Evolutionary conservation across 2,797 vertebrate genomes (phyloP).

Genomic region (Oophaga sylvatica): DNA sequence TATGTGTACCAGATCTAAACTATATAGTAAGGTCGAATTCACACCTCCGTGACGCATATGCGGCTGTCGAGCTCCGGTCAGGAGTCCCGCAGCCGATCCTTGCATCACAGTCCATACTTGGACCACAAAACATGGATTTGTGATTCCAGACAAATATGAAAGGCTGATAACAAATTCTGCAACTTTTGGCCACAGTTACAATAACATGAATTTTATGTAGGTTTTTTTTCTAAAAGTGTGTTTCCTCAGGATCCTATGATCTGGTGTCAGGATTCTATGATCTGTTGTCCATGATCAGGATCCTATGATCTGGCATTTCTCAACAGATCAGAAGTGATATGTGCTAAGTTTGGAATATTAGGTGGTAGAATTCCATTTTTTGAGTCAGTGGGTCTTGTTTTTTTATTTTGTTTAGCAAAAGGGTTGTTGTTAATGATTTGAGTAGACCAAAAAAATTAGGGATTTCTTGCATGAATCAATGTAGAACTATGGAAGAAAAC

Average conservation of each 20-base stretch:
- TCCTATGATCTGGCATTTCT: not conserved
- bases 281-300: not conserved
- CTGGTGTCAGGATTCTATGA: not conserved
- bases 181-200: no score
- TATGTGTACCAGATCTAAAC: no score
- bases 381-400: not conserved
- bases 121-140: no score
- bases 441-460: slow-evolving; percentile 13
- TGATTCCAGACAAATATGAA: no score
- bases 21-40: no score
- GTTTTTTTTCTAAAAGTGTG: not conserved
- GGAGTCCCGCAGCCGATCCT: no score
- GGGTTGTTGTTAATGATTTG: not conserved
- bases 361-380: not conserved
- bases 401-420: not conserved
- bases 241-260: not conserved
- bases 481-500: slow-evolving; percentile 20
- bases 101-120: no score
- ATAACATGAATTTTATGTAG: no score
- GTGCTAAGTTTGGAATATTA: not conserved
- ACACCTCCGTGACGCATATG: no score
- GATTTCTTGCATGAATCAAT: slow-evolving; percentile 5
- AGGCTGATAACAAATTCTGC: no score
- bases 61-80: no score
- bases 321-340: not conserved